Evolutionary conservation across 1,140 invertebrate species (phyloP).

Genomic region (Mya arenaria): DNA sequence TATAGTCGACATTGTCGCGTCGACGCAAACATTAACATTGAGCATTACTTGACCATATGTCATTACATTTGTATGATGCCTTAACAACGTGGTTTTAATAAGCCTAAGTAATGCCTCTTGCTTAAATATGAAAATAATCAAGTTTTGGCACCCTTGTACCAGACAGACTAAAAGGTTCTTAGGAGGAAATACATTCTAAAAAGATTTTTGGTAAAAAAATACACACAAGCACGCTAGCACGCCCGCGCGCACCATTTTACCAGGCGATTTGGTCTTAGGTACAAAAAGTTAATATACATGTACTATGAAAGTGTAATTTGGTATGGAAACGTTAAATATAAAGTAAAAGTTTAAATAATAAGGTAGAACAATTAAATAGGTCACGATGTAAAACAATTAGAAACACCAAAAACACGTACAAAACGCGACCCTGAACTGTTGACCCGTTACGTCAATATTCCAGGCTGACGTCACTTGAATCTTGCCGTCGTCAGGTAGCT

Average conservation of each 20-base stretch:
- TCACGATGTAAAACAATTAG: neutral
- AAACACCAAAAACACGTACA: constrained; percentile 48
- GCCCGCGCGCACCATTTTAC: neutral
- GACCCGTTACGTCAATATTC: constrained; percentile 27
- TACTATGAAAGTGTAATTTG: neutral
- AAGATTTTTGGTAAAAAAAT: no score
- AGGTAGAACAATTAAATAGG: neutral
- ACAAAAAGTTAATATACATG: neutral
- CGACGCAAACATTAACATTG: neutral
- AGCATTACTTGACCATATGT: neutral
- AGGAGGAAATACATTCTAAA: no score
- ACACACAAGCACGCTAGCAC: neutral
- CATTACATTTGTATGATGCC: neutral
- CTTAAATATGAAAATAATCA: no score
- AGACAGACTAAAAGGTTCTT: no score
- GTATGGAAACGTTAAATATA: neutral
- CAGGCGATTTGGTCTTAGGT: neutral
- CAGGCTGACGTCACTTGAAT: constrained; percentile 55
- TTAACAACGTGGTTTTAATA: neutral
- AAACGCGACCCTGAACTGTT: constrained; percentile 50
- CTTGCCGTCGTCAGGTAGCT: constrained; percentile 44
- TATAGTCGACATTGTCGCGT: neutral
- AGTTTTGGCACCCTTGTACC: no score
- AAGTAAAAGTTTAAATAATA: neutral
- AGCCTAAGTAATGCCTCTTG: neutral